A percentile compares a stretch with the other conserved stretches of the same genome.
Conservation (phyloP, 2,797 vertebrate species). For the Triplophysa bombifrons region DNA sequence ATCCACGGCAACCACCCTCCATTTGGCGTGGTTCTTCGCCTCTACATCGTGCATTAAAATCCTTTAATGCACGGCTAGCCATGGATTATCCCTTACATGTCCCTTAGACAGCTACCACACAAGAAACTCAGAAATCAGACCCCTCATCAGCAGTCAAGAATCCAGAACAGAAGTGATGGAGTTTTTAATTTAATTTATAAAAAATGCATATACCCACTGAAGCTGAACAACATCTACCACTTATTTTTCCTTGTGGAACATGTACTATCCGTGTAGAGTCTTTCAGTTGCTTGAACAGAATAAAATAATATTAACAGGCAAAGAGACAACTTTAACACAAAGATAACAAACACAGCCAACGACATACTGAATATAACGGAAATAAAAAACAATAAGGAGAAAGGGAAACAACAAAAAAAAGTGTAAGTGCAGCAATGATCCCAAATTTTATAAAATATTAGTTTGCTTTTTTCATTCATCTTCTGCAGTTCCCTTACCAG, state of each 20-base stretch:
- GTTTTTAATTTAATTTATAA: constrained; percentile 82
- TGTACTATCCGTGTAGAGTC: constrained; percentile 72
- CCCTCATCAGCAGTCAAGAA: constrained; percentile 3
- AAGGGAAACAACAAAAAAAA: constrained; percentile 68
- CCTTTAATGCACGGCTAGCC: no score
- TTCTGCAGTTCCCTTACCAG: constrained; percentile 73
- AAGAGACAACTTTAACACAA: constrained; percentile 86
- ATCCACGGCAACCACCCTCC: no score
- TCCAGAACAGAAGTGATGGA: constrained; percentile 62
- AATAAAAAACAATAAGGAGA: constrained; percentile 53
- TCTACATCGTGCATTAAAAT: no score
- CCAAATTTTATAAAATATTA: constrained; percentile 76
- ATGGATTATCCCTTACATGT: no score
- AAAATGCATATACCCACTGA: constrained; percentile 77
- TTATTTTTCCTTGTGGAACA: constrained; percentile 75
- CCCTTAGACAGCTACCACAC: no score
- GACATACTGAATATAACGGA: constrained; percentile 69
- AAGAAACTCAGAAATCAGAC: background rate
- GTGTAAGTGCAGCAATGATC: constrained; percentile 90
- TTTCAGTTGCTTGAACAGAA: constrained; percentile 70
- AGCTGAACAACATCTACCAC: constrained; percentile 81
- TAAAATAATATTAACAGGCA: constrained; percentile 82
- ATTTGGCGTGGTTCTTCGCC: no score
- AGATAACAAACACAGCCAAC: constrained; percentile 84
- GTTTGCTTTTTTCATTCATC: constrained; percentile 67